Evolutionary conservation across 2,113 vertebrate genomes (phyloP).

Genomic region (Colistium nudipinnis): DNA sequence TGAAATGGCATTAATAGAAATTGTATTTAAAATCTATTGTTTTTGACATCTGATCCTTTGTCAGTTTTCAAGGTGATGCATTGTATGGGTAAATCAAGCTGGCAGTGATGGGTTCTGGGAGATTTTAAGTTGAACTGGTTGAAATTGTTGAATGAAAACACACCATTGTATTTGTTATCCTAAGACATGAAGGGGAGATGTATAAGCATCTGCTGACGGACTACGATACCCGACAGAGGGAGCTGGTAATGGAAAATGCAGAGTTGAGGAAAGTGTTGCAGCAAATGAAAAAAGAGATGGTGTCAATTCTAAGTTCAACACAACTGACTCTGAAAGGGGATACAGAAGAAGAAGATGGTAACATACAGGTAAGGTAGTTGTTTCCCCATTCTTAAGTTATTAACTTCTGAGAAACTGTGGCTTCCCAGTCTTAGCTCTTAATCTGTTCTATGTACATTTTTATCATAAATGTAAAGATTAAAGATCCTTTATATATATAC

Average conservation of each 20-base stretch:
- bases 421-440: background rate
- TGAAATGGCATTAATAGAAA: background rate
- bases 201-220: conserved; percentile 90
- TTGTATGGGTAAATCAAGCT: background rate
- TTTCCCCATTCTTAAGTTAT: background rate
- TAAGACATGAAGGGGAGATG: conserved; percentile 94
- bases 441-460: background rate
- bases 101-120: background rate
- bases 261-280: conserved; percentile 95
- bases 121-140: background rate
- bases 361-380: conserved; percentile 75
- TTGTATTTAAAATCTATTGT: background rate
- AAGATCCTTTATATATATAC: background rate
- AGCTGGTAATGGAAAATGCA: conserved; percentile 91
- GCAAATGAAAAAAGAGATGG: conserved; percentile 97
- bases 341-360: conserved; percentile 78
- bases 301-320: conserved; percentile 87
- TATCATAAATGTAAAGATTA: background rate
- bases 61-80: conserved; percentile 29
- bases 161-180: conserved; percentile 52
- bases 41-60: background rate
- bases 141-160: background rate
- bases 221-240: conserved; percentile 91
- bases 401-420: background rate
- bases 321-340: conserved; percentile 83